phyloP scores from a whole-genome alignment of 2,113 vertebrate species.

The Periophthalmodon schlosseri region DNA sequence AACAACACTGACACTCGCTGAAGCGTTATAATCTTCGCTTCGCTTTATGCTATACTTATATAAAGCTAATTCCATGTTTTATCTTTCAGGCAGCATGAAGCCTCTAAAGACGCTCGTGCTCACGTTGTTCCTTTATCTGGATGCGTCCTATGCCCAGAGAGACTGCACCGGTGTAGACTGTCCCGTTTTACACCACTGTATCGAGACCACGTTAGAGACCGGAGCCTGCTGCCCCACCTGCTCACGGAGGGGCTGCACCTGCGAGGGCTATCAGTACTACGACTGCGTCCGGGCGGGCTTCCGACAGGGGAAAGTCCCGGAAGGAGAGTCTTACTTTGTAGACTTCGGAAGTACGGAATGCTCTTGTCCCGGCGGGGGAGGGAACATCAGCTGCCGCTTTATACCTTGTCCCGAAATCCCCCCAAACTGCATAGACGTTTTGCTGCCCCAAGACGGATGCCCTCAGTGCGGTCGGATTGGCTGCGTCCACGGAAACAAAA shows the following conservation, averaged over 20 bases:
- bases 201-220: conserved; percentile 81
- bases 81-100: conserved; percentile 67
- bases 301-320: conserved; percentile 86
- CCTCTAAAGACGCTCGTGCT: conserved; percentile 32
- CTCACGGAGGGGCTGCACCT: conserved; percentile 83
- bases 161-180: conserved; percentile 88
- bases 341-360: conserved; percentile 97
- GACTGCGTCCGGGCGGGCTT: conserved; percentile 91
- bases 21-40: background rate
- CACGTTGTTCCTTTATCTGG: conserved; percentile 58
- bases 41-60: background rate
- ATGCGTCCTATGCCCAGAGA: conserved; percentile 53
- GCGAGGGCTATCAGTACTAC: conserved; percentile 95
- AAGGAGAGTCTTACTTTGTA: conserved; percentile 92
- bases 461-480: conserved; percentile 85
- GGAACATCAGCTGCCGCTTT: conserved; percentile 91
- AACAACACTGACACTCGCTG: too few relatives aligned
- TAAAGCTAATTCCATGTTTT: background rate
- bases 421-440: conserved; percentile 86
- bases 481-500: conserved; percentile 81
- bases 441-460: conserved; percentile 84
- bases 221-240: conserved; percentile 87
- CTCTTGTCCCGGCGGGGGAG: conserved; percentile 87
- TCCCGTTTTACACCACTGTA: conserved; percentile 83
- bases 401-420: conserved; percentile 91